Evolutionary conservation across 1,140 invertebrate genomes (phyloP).

Genomic region (Arion vulgaris): DNA sequence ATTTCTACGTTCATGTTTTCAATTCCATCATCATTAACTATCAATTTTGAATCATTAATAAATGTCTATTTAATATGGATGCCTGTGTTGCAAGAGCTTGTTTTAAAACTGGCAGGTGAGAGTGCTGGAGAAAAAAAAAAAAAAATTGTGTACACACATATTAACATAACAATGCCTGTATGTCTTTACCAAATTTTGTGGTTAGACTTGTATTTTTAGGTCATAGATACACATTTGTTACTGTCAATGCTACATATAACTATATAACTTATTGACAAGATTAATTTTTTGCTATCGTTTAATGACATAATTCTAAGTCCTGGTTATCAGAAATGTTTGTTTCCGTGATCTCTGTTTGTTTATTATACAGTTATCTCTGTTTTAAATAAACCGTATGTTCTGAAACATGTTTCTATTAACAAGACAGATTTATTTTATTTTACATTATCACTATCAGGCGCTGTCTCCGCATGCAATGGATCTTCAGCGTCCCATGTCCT

Average conservation of each 20-base stretch:
- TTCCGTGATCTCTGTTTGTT: too few species aligned
- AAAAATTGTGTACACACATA: not conserved
- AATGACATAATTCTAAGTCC: not conserved
- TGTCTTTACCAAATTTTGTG: not conserved
- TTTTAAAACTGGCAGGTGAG: not conserved
- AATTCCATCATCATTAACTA: slow-evolving; percentile 30
- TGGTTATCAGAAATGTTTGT: not conserved
- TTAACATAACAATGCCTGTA: not conserved
- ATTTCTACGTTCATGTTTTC: slow-evolving; percentile 34
- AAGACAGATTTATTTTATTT: too few species aligned
- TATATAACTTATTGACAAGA: not conserved
- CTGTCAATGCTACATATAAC: not conserved
- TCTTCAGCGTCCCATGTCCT: too few species aligned
- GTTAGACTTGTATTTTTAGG: not conserved
- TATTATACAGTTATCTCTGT: too few species aligned
- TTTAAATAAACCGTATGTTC: too few species aligned
- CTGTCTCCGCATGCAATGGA: too few species aligned
- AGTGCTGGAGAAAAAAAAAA: not conserved
- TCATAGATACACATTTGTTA: not conserved
- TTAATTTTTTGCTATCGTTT: not conserved
- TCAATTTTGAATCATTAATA: slow-evolving; percentile 27
- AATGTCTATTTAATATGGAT: not conserved
- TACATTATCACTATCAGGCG: too few species aligned
- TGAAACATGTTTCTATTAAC: too few species aligned
- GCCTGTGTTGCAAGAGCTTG: not conserved